phyloP scores from a whole-genome alignment of 2,888 invertebrate genomes.

The Drosophila sordidula region DNA sequence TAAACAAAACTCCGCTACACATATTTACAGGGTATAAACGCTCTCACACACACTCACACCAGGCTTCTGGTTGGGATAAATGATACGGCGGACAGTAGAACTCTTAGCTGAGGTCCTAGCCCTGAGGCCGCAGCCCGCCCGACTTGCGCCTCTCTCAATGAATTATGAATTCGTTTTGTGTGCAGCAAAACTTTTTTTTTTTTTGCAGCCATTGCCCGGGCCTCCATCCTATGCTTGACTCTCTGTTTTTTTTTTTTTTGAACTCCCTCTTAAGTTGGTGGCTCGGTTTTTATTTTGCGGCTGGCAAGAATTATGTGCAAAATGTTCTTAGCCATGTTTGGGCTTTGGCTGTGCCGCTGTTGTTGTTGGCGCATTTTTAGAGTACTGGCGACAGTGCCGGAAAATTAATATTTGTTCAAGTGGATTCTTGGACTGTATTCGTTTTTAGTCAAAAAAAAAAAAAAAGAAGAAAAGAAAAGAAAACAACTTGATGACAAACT shows the following conservation, averaged over 20 bases:
- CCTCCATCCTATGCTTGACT: conserved; percentile 6
- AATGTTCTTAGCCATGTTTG: conserved; percentile 73
- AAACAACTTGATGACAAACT: conserved; percentile 33
- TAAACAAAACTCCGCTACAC: too few relatives aligned
- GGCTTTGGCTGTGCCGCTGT: conserved; percentile 15
- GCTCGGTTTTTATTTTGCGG: conserved; percentile 66
- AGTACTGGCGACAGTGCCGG: conserved; percentile 59
- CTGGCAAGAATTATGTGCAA: conserved; percentile 71
- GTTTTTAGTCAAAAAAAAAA: not conserved
- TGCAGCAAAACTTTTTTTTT: conserved; percentile 40
- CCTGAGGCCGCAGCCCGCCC: conserved; percentile 18
- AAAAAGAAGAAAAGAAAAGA: conserved; percentile 3
- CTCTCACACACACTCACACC: not conserved
- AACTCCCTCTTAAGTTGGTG: conserved; percentile 19
- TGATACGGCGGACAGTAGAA: conserved; percentile 48
- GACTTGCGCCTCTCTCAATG: conserved; percentile 55
- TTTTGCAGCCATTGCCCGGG: conserved; percentile 18
- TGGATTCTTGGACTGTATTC: conserved; percentile 51
- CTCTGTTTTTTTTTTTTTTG: conserved; percentile 1
- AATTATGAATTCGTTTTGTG: conserved; percentile 74
- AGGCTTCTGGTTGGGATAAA: conserved; percentile 27
- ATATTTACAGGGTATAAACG: conserved; percentile 21
- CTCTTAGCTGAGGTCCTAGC: conserved; percentile 29
- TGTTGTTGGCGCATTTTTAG: conserved; percentile 35
- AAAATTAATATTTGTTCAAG: conserved; percentile 78